phyloP scores from a whole-genome alignment of 2,113 vertebrate genomes.

The Oenanthe melanoleuca region DNA sequence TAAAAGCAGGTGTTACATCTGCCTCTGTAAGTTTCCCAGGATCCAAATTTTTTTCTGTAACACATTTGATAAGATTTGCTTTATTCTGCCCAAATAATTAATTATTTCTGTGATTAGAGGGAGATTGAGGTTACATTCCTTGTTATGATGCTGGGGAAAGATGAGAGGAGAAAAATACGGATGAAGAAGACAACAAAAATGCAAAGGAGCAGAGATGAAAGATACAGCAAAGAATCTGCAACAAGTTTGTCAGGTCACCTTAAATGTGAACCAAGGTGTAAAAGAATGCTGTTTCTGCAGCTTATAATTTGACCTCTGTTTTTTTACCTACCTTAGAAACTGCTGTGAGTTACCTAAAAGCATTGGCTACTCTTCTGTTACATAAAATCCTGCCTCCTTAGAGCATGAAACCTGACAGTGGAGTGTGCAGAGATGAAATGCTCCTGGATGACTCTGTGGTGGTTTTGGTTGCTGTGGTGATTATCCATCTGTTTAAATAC shows the following conservation, averaged over 20 bases:
- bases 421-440: neutral
- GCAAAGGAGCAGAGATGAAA: neutral
- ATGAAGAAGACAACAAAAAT: neutral
- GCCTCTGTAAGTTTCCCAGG: neutral
- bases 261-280: neutral
- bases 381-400: neutral
- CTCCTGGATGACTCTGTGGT: neutral
- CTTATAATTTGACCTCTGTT: neutral
- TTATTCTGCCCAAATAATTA: neutral
- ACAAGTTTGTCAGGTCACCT: neutral
- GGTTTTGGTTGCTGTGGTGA: constrained; percentile 64
- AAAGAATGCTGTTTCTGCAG: neutral
- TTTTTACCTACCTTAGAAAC: neutral
- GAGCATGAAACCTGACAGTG: neutral
- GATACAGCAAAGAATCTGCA: neutral
- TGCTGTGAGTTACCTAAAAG: neutral
- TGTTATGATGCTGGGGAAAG: neutral
- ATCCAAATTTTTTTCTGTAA: neutral
- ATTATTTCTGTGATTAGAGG: neutral
- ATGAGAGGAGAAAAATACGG: neutral
- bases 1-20: neutral
- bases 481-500: constrained; percentile 50
- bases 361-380: neutral
- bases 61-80: neutral
- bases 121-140: neutral